Percentiles rank a stretch among this genome's conserved stretches.
Evolutionary conservation across 2,797 vertebrate species (phyloP).

Genomic region (Acipenser ruthenus): DNA sequence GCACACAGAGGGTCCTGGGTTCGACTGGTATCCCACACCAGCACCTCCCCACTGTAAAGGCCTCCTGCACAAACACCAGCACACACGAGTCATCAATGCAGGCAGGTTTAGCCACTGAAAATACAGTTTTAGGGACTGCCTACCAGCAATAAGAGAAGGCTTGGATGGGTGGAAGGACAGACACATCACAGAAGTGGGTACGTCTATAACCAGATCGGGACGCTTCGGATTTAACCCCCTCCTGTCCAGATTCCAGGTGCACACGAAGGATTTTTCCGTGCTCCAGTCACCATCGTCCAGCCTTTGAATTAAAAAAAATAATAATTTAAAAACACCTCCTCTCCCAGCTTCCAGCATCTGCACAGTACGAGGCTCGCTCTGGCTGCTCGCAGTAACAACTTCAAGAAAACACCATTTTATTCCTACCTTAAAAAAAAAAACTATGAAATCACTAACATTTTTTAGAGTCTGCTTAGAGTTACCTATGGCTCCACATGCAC

Average conservation of each 20-base stretch:
- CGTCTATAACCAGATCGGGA: constrained; percentile 69
- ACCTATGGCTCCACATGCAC: too few relatives aligned
- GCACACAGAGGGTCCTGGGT: constrained; percentile 71
- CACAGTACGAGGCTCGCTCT: too few relatives aligned
- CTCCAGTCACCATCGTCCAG: constrained; percentile 79
- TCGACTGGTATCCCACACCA: constrained; percentile 82
- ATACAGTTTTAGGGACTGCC: not conserved
- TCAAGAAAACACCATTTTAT: too few relatives aligned
- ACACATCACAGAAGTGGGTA: constrained; percentile 64
- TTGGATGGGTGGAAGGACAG: constrained; percentile 77
- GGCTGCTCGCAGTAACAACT: too few relatives aligned
- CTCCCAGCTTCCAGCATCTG: too few relatives aligned
- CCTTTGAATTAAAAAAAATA: not conserved
- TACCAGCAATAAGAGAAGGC: constrained; percentile 77
- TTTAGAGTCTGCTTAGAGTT: too few relatives aligned
- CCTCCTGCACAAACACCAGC: constrained; percentile 58
- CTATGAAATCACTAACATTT: too few relatives aligned
- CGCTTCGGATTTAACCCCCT: constrained; percentile 58
- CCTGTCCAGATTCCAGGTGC: constrained; percentile 84
- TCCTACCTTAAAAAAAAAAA: too few relatives aligned
- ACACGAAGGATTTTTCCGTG: constrained; percentile 70
- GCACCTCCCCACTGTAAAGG: constrained; percentile 81
- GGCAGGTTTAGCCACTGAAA: not conserved
- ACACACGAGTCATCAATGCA: not conserved
- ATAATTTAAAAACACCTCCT: too few relatives aligned